Base-by-base conservation (phyloP, 2,888 invertebrate species). In the Polietes domitor region DNA sequence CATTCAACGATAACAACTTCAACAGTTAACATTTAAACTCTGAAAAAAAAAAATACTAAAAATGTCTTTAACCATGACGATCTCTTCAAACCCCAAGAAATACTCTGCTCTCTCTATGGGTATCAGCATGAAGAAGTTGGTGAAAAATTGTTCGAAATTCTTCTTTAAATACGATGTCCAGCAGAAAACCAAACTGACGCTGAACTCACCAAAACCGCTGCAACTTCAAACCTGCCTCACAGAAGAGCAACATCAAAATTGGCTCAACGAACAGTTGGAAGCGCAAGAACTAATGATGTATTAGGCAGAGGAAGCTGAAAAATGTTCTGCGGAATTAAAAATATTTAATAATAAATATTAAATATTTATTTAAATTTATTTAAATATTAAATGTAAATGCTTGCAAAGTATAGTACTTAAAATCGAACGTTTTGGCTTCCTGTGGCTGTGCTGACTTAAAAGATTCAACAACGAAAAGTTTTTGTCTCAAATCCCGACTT, bases 241-340 rank as follows among this genome's bases (percentile, higher is more conserved):
- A n/a, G 86, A 86, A 61, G 89, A 89, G 79, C 89, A 89, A 58
- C 86, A 87, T 71, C 88, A 89, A 65, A 89, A 89, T 72, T 88
- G 86, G 86, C 83, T 88, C 55, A 89, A 89, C 77, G 89, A 89
- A 74, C 85, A 87, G 83, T 41, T 87, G 6, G 89, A 87, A 53
- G 21, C 72, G 10, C 71, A 79, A 53, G 43, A 71, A 24, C 12
- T 61, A 19, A 15, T 58, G n/a, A 28, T 58, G 58, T 79, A 15
- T 17, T 78, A 63, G 43, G 19, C 0, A 10, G 7, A 12, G 43
- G 19, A 2, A n/a, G n/a, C n/a, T n/a, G 15, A 6, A 12, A 24
- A 55, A 58, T 58, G 32, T 73, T 79, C 65, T 37, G 21, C 12
- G 73, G 73, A 73, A 73, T 43, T 55, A 73, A 79, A 65, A 71